Conservation (phyloP, 2,797 vertebrate genomes). For the Simalia tracyae region DNA sequence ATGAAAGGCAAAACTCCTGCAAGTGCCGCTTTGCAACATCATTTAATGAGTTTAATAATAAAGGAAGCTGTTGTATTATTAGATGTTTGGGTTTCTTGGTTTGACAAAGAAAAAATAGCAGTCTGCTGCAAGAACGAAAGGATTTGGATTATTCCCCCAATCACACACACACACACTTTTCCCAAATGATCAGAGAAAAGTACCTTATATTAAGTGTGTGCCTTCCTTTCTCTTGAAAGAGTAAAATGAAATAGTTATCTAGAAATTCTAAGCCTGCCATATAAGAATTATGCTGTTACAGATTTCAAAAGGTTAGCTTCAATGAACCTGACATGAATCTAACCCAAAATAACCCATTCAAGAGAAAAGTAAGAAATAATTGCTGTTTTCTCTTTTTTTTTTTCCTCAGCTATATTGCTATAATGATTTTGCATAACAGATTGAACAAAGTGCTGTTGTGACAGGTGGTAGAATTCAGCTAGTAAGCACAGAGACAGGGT, state of each 20-base stretch:
- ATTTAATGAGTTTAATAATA: slow-evolving; percentile 50
- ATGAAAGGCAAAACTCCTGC: not conserved
- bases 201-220: slow-evolving; percentile 52
- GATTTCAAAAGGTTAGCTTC: slow-evolving; percentile 87
- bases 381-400: slow-evolving; percentile 90
- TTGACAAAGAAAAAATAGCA: slow-evolving; percentile 48
- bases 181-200: slow-evolving; percentile 67
- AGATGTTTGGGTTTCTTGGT: slow-evolving; percentile 44
- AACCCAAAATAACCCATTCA: slow-evolving; percentile 95
- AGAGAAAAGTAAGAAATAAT: slow-evolving; percentile 99
- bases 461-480: slow-evolving; percentile 99
- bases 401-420: slow-evolving; percentile 90
- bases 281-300: slow-evolving; percentile 77
- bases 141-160: slow-evolving; percentile 34
- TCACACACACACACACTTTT: slow-evolving; percentile 16
- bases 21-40: not conserved
- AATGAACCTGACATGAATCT: slow-evolving; percentile 93
- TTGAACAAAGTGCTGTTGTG: slow-evolving; percentile 96
- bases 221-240: slow-evolving; percentile 64
- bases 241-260: slow-evolving; percentile 67
- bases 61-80: slow-evolving; percentile 26
- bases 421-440: slow-evolving; percentile 98
- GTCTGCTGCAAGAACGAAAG: slow-evolving; percentile 55
- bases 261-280: slow-evolving; percentile 70
- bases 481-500: slow-evolving; percentile 97